phyloP scores from a whole-genome alignment of 1,140 invertebrate species.

The Tyrophagus putrescentiae region DNA sequence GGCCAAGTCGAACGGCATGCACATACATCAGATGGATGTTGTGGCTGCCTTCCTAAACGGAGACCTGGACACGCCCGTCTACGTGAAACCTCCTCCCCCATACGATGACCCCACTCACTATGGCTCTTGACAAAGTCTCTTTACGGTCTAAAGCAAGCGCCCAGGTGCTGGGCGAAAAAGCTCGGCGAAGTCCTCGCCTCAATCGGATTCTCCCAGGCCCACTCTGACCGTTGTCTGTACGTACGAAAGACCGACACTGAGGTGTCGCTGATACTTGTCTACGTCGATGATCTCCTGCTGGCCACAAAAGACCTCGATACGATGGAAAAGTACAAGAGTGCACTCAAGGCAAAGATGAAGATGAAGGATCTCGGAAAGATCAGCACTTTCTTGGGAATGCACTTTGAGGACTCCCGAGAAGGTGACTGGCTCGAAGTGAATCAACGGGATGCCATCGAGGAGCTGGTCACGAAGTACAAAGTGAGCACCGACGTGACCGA shows the following conservation, averaged over 20 bases:
- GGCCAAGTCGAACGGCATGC: slow-evolving; percentile 27
- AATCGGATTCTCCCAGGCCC: not conserved
- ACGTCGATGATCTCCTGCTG: slow-evolving; percentile 39
- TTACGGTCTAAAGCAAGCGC: slow-evolving; percentile 28
- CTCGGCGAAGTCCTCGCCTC: not conserved
- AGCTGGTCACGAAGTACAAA: too few relatives aligned
- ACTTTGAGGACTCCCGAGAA: too few relatives aligned
- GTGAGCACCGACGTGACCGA: too few relatives aligned
- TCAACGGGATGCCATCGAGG: too few relatives aligned
- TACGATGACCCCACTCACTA: slow-evolving; percentile 27
- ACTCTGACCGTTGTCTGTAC: not conserved
- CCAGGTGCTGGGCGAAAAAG: slow-evolving; percentile 22
- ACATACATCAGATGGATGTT: slow-evolving; percentile 31
- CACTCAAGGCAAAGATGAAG: not conserved
- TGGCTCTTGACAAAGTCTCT: slow-evolving; percentile 24
- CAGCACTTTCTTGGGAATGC: slow-evolving; percentile 14
- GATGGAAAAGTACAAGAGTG: not conserved
- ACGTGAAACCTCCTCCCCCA: slow-evolving; percentile 33
- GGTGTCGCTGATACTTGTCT: slow-evolving; percentile 31
- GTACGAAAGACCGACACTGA: not conserved
- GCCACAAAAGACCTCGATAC: slow-evolving; percentile 24
- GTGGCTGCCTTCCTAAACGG: slow-evolving; percentile 35
- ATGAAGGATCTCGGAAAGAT: slow-evolving; percentile 17
- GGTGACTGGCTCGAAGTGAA: too few relatives aligned
- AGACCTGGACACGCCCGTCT: slow-evolving; percentile 32